phyloP scores from a whole-genome alignment of 2,113 vertebrate genomes.

The Theristicus caerulescens region DNA sequence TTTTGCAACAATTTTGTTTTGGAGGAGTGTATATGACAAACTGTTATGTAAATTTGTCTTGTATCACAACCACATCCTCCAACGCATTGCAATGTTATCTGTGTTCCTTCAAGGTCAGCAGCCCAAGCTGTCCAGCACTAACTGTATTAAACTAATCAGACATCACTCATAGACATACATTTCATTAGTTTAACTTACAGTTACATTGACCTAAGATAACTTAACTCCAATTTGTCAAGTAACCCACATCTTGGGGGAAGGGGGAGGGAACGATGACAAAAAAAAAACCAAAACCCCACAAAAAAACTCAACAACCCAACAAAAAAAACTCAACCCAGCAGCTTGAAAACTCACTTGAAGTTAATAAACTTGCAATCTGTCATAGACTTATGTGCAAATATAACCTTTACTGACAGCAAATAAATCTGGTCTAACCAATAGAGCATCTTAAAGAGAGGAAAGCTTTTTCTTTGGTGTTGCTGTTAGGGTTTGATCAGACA shows the following conservation, averaged over 20 bases:
- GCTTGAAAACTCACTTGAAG: slow-evolving; percentile 59
- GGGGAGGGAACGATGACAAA: background rate
- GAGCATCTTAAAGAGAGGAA: slow-evolving; percentile 42
- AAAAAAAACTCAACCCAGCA: slow-evolving; percentile 43
- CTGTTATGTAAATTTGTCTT: slow-evolving; percentile 61
- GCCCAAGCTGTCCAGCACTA: slow-evolving; percentile 69
- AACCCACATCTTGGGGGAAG: slow-evolving; percentile 55
- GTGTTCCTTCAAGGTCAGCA: slow-evolving; percentile 68
- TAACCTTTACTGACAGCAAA: slow-evolving; percentile 56
- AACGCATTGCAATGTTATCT: slow-evolving; percentile 71
- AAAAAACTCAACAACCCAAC: background rate
- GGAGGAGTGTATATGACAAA: slow-evolving; percentile 64
- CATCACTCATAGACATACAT: slow-evolving; percentile 65
- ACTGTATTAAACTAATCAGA: slow-evolving; percentile 70
- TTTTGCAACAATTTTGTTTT: slow-evolving; percentile 61
- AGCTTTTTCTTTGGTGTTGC: background rate
- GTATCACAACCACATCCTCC: slow-evolving; percentile 59
- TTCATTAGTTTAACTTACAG: slow-evolving; percentile 73
- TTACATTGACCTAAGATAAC: slow-evolving; percentile 72
- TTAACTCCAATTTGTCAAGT: slow-evolving; percentile 69
- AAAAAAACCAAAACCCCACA: background rate
- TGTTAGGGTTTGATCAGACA: slow-evolving; percentile 14
- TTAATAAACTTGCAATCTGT: slow-evolving; percentile 68
- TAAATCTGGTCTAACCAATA: slow-evolving; percentile 52
- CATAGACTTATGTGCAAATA: slow-evolving; percentile 57